phyloP scores from a whole-genome alignment of 2,113 vertebrate species.

The Stigmatopora nigra region DNA sequence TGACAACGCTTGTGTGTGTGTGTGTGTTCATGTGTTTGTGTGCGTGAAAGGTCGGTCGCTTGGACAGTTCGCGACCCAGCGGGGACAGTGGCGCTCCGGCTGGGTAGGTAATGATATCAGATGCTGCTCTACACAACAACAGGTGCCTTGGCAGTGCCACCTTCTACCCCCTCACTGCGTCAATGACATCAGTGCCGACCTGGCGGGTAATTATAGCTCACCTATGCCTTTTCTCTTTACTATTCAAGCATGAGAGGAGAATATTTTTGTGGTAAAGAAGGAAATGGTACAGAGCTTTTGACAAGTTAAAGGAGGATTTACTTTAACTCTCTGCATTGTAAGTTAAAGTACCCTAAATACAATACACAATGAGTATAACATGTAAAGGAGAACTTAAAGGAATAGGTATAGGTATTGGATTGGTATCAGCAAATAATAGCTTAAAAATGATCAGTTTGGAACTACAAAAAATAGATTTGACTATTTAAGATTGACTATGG shows the following conservation, averaged over 20 bases:
- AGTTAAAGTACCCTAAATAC: neutral
- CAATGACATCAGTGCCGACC: slow-evolving; percentile 98
- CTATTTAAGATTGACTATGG: neutral
- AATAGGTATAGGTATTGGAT: no score
- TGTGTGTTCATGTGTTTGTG: slow-evolving; percentile 5
- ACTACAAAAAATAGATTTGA: no score
- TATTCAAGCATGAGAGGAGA: slow-evolving; percentile 31
- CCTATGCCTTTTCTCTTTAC: slow-evolving; percentile 42
- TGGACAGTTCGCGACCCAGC: slow-evolving; percentile 97
- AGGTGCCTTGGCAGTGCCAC: slow-evolving; percentile 98
- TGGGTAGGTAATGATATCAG: slow-evolving; percentile 99
- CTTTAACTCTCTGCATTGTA: neutral
- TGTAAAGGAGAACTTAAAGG: no score
- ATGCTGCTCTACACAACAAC: slow-evolving; percentile 99
- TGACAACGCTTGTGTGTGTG: slow-evolving; percentile 14
- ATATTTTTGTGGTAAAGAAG: neutral
- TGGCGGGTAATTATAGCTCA: slow-evolving; percentile 96
- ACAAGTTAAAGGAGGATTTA: neutral
- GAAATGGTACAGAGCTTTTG: neutral
- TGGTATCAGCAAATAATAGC: no score
- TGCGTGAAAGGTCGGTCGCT: slow-evolving; percentile 65
- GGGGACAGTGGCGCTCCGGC: slow-evolving; percentile 89
- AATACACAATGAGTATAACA: no score
- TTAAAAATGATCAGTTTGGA: no score
- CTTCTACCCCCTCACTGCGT: slow-evolving; percentile 94